phyloP scores from a whole-genome alignment of 2,888 invertebrate species.

The Chymomyza fuscimana region DNA sequence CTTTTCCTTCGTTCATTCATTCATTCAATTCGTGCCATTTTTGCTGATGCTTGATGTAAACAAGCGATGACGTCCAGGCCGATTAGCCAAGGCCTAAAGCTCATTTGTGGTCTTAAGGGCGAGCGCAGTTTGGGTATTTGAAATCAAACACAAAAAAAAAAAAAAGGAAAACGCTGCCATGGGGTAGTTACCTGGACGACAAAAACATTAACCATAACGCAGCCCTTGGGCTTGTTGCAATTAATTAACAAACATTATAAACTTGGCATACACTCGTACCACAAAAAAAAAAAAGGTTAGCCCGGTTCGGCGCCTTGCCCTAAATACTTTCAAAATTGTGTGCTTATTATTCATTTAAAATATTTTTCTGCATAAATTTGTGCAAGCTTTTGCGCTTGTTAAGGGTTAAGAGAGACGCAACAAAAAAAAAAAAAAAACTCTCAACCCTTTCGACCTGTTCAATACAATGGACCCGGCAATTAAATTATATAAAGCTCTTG shows the following conservation, averaged over 20 bases:
- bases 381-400: conserved; percentile 17
- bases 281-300: background rate
- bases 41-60: conserved; percentile 33
- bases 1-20: background rate
- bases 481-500: conserved; percentile 53
- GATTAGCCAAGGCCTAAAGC: conserved; percentile 34
- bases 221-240: conserved; percentile 2
- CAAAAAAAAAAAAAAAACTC: background rate
- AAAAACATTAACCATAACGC: background rate
- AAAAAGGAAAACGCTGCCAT: background rate
- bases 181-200: background rate
- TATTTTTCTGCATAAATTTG: conserved; percentile 43
- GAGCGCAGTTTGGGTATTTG: background rate
- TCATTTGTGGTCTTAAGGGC: background rate
- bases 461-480: conserved; percentile 48
- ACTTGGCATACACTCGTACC: background rate
- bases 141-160: background rate
- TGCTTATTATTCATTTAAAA: conserved; percentile 52
- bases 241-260: conserved; percentile 7
- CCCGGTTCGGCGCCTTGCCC: conserved; percentile 1
- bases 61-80: conserved; percentile 33
- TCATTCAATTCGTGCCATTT: background rate
- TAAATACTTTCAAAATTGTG: conserved; percentile 32
- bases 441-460: background rate
- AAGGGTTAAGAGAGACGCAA: background rate